These are phyloP conservation scores for Miichthys miiuy DNA, from an alignment of 2,797 vertebrate species.

Conservation along the genomic window DNA sequence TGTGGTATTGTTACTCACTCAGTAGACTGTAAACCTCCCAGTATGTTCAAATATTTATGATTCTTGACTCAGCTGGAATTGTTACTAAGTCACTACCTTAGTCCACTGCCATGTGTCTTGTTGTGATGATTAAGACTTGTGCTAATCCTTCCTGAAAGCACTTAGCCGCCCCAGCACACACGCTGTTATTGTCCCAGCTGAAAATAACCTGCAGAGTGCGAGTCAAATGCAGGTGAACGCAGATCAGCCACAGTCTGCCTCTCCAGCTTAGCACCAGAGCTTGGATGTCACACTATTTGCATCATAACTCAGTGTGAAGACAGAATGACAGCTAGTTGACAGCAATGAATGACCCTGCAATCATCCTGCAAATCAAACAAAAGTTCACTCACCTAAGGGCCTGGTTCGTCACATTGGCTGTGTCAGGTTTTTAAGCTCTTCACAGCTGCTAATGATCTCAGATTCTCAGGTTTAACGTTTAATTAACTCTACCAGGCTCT, in stretches of 20 bases:
- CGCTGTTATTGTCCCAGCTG: slow-evolving; percentile 32
- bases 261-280: slow-evolving; percentile 4
- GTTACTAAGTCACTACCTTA: slow-evolving; percentile 40
- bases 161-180: slow-evolving; percentile 37
- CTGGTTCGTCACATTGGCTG: neutral
- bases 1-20: neutral
- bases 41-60: slow-evolving; percentile 25
- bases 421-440: slow-evolving; percentile 1
- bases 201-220: slow-evolving; percentile 60
- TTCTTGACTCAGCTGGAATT: slow-evolving; percentile 42
- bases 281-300: neutral
- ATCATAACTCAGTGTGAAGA: neutral
- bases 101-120: slow-evolving; percentile 36
- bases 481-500: neutral
- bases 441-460: neutral
- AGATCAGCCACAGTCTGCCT: neutral
- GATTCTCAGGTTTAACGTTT: slow-evolving; percentile 1
- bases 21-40: neutral
- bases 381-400: neutral
- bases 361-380: neutral
- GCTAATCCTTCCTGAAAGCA: slow-evolving; percentile 65
- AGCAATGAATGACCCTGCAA: neutral
- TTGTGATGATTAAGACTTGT: slow-evolving; percentile 59
- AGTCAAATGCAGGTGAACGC: slow-evolving; percentile 50
- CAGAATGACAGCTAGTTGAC: neutral